These are phyloP conservation scores for Halictus quadricinctus DNA, from an alignment of 2,888 invertebrate species.

Conservation along the genomic window DNA sequence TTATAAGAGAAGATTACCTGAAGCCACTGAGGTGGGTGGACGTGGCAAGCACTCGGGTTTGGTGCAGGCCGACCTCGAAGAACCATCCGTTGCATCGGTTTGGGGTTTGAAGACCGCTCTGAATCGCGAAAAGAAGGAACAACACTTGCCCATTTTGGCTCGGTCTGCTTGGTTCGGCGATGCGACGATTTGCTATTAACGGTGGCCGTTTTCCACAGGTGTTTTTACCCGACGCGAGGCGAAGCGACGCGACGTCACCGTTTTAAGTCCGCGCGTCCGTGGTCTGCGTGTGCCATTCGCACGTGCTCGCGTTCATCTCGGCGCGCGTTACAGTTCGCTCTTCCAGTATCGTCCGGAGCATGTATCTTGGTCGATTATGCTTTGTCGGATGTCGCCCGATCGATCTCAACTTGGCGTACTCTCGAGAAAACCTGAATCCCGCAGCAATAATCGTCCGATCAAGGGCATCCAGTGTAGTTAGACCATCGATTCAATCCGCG, in stretches of 20 bases:
- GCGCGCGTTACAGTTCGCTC: neutral
- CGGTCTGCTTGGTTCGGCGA: neutral
- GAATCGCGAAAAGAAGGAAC: slow-evolving; percentile 71
- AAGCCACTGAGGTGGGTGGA: slow-evolving; percentile 69
- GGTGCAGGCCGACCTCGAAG: slow-evolving; percentile 72
- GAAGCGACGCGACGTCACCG: neutral
- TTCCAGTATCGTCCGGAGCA: neutral
- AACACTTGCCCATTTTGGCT: slow-evolving; percentile 77
- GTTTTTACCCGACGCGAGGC: neutral
- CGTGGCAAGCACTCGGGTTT: slow-evolving; percentile 77
- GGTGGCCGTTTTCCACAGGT: neutral
- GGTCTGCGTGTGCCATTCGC: neutral
- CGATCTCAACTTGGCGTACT: neutral
- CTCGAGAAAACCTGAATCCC: slow-evolving; percentile 18
- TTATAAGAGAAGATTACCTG: slow-evolving; percentile 62
- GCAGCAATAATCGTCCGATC: slow-evolving; percentile 26
- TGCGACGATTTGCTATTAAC: neutral
- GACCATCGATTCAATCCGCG: neutral
- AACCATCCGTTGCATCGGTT: slow-evolving; percentile 47
- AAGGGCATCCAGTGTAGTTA: slow-evolving; percentile 16
- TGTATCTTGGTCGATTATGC: neutral
- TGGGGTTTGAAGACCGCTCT: slow-evolving; percentile 75
- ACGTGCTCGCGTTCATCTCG: neutral
- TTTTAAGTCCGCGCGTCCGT: neutral
- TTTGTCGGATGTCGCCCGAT: neutral